Base-by-base conservation (phyloP, 1,140 invertebrate species). In the Uloborus diversus region DNA sequence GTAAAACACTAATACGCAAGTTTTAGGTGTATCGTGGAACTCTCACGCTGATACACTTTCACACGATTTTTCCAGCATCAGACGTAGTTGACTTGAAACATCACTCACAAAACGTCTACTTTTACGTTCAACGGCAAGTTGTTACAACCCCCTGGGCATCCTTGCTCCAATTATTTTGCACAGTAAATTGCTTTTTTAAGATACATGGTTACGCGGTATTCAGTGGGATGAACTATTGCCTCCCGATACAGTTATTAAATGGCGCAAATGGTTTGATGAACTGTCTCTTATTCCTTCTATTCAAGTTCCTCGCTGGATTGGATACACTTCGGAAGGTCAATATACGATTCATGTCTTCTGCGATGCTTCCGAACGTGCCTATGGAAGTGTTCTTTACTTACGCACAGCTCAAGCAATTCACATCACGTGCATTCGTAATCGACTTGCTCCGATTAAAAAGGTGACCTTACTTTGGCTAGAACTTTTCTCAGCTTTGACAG, bases 161-260 rank as follows among this genome's bases (percentile, higher is more conserved):
- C 59, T 59, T 25, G 27, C 76, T 20, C 64, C 76, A 27, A 57
- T 68, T 33, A 47, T n/a, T 9, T 49, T 79, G 32, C 7, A 57
- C 14, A 53, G 62, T 27, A 68, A 68, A 57, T 57, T 79, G 2
- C 14, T 68, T 0, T 68, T 68, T 33, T 35, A 61, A 61, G 62
- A 79, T 49, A 79, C 53, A 14, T 79, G 64, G 51, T 23, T 66
- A 23, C 25, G 56, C 14, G 56, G 53, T 33, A 76, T 42, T 5
- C 28, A 37, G 20, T 76, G 73, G 73, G 32, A 76, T 56, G 73
- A 64, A 65, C 23, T 76, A 30, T 20, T 76, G 4, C 47, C 73
- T 23, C 0, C 25, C 33, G 65, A 65, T 23, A 30, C 28, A 59
- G 30, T n/a, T n/a, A 59, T 37, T 14, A 13, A 49, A 20, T 42